Evolutionary conservation across 1,140 invertebrate genomes (phyloP), one percentile per base, ranked within the genome.

Genomic region (Campoletis sonorensis): DNA sequence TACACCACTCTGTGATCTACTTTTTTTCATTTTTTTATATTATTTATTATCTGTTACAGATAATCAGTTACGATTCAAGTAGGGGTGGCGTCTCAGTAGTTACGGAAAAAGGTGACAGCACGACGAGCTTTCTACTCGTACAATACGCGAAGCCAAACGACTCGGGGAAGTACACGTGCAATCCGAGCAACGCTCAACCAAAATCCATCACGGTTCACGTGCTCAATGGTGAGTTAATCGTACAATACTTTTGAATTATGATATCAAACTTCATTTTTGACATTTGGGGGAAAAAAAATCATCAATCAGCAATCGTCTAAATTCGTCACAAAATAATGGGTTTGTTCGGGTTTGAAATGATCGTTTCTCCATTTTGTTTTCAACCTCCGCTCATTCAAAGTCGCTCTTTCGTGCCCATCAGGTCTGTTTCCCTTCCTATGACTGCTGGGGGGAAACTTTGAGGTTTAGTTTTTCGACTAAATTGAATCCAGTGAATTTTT

Each of bases 131-230:
- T 89, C 93, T 98, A 80, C 93, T 97, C 64, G 96, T 97, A 84
- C 95, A 96, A 91, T 95, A 95, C 87, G 96, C 96, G 10, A 93
- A 94, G 85, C 94, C 95, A 61, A 94, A 95, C 27, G 96, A 97
- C 91, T 96, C 96, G 16, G 96, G 95, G 76, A 96, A 94, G 83
- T 97, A 97, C 91, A 95, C 95, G 86, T 96, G 95, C 91, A 97
- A 97, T 93, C 96, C 96, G 87, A 96, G 96, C 92, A 97, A 97
- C 92, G 95, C 97, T 85, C 95, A 97, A 91, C 93, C 96, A 40
- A 97, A 97, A 91, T 97, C 96, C 89, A 96, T 98, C 85, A 96
- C 95, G 75, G 96, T 98, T 81, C 96, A 98, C 91, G 97, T 98
- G 86, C 94, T 98, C 85, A 97, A 97, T 94, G 97, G 97, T 97